Evolutionary conservation across 2,797 vertebrate species (phyloP), one percentile per base, ranked within the genome.

Genomic region (Manis crassicaudata): DNA sequence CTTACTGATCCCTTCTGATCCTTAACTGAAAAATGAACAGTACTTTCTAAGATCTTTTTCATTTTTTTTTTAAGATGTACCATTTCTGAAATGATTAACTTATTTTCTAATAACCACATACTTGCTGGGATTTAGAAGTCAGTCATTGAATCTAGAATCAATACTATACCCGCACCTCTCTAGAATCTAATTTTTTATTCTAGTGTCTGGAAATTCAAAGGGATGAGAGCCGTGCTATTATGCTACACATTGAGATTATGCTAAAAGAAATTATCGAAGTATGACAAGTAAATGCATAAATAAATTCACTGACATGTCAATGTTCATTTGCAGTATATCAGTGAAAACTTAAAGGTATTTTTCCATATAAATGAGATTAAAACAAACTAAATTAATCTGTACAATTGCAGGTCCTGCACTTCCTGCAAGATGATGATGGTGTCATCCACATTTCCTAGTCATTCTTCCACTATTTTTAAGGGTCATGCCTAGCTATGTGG

Each of bases 391-490:
- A 56, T 75, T 21, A 81, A 3, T 58, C 40, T 70, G 7, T 90
- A 37, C 54, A 80, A 68, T 80, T 90, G 29, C 3, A n/a, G 35
- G 50, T 92, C 35, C 50, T 93, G 6, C 5, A 67, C 0, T 60
- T 92, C 10, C 7, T 88, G 18, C 16, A 81, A 75, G 60, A 54
- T 50, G 12, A 32, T 52, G 8, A 52, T 77, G 23, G 52, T 68
- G 35, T 90, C 62, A 46, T 93, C 25, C 0, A 4, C 68, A 62
- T 88, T 81, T 85, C 10, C 1, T 65, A 94, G 56, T 32, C 97
- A 11, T 65, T 70, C 94, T 95, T 97, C 91, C 6, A 2, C 63
- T 85, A 20, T 92, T 97, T 96, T 96, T 93, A 60, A 94, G 91
- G 76, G 84, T 96, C 72, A 50, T 87, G 93, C 67, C 76, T 97